Percentiles rank a stretch among this genome's conserved stretches.
phyloP scores from a whole-genome alignment of 1,140 invertebrate species.

The Habropoda laboriosa region DNA sequence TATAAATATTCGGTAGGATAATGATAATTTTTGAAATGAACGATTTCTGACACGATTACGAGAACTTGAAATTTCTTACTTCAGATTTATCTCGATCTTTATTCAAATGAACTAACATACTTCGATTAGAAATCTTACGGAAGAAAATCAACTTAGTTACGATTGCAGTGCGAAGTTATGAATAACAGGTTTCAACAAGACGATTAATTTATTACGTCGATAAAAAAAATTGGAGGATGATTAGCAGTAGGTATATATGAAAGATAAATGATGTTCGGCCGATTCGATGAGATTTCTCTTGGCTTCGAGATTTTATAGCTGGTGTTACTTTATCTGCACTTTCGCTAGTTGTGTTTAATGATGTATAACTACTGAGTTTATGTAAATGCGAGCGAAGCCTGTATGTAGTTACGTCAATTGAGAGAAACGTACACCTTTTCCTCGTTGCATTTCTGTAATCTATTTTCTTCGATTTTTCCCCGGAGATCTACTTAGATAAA shows the following conservation, averaged over 20 bases:
- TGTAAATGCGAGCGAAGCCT: slow-evolving; percentile 23
- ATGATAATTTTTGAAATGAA: too few species aligned
- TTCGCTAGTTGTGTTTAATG: slow-evolving; percentile 16
- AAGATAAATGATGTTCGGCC: background rate
- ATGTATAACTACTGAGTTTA: slow-evolving; percentile 9
- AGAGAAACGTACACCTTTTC: background rate
- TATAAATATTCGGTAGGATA: too few species aligned
- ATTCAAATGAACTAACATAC: too few species aligned
- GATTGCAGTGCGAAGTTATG: too few species aligned
- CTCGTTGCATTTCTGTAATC: background rate
- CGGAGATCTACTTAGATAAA: background rate
- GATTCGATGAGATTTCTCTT: background rate
- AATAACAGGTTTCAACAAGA: too few species aligned
- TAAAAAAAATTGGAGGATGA: background rate
- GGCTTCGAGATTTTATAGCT: background rate
- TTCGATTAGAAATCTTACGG: too few species aligned
- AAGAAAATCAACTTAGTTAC: too few species aligned
- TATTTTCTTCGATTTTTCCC: background rate
- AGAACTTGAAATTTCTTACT: too few species aligned
- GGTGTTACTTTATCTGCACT: slow-evolving; percentile 5
- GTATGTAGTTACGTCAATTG: background rate
- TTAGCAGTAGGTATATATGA: background rate
- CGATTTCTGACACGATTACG: background rate
- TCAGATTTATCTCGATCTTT: too few species aligned
- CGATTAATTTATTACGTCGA: too few species aligned